Conservation (phyloP, 2,113 vertebrate genomes). For the Halcyon malimbica region DNA sequence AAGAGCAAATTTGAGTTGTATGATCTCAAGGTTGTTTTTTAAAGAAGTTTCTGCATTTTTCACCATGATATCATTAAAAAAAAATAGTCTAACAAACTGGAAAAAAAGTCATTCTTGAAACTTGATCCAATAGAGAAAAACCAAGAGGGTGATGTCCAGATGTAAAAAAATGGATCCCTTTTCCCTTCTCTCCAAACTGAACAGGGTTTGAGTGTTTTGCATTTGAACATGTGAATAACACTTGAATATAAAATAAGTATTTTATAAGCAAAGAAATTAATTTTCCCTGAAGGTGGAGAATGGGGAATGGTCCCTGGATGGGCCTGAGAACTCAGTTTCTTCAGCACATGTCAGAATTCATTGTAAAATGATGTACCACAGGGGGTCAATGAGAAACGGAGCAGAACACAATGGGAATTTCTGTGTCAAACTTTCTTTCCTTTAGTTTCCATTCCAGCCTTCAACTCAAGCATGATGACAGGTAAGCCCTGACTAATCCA, state of each 20-base stretch:
- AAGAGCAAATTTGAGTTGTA: not conserved
- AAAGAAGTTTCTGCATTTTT: not conserved
- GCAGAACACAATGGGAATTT: not conserved
- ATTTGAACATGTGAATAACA: not conserved
- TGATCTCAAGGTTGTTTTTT: not conserved
- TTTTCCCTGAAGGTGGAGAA: not conserved
- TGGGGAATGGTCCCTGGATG: not conserved
- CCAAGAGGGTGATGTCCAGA: not conserved
- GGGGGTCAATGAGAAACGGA: not conserved
- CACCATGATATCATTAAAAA: not conserved
- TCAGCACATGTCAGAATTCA: not conserved
- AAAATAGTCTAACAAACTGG: not conserved
- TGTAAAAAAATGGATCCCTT: not conserved
- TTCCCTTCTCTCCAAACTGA: not conserved
- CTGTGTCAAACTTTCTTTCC: not conserved
- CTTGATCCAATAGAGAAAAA: not conserved
- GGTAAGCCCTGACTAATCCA: not conserved
- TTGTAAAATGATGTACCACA: not conserved
- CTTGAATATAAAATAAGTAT: not conserved
- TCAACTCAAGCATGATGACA: not conserved
- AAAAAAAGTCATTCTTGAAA: not conserved
- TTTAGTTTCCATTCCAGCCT: not conserved
- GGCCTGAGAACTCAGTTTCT: not conserved
- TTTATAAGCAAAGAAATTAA: constrained; percentile 6
- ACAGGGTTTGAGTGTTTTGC: not conserved